These are phyloP conservation scores for Cataglyphis rosenhaueri DNA, from an alignment of 2,888 invertebrate species.

Conservation along the genomic window DNA sequence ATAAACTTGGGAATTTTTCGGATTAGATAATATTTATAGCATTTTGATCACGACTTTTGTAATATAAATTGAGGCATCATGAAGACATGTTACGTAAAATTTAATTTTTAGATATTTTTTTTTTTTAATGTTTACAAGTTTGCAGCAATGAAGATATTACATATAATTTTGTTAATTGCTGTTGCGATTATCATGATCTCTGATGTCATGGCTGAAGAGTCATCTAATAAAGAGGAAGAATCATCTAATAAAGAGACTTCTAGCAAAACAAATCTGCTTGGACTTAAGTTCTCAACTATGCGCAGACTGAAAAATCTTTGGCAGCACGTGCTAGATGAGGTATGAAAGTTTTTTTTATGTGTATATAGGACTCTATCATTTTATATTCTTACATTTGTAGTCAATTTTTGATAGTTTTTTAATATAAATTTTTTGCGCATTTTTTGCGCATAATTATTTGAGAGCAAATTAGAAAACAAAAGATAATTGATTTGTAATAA, in stretches of 20 bases:
- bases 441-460: not conserved
- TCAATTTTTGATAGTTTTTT: not conserved
- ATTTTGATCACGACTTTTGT: conserved; percentile 2
- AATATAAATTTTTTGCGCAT: not conserved
- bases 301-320: not conserved
- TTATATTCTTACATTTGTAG: not conserved
- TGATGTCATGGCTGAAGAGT: not conserved
- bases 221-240: too few species aligned
- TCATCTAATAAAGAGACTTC: too few species aligned
- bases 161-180: not conserved
- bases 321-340: not conserved
- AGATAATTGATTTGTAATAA: not conserved
- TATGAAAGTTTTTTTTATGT: not conserved
- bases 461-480: not conserved
- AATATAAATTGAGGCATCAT: not conserved
- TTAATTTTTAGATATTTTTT: not conserved
- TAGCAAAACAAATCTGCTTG: too few species aligned
- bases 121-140: not conserved
- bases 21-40: not conserved
- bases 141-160: not conserved
- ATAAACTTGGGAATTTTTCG: not conserved
- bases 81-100: not conserved
- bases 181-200: not conserved
- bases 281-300: too few species aligned
- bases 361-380: not conserved